Conservation (phyloP, 2,113 vertebrate genomes). For the Elachura formosa region DNA sequence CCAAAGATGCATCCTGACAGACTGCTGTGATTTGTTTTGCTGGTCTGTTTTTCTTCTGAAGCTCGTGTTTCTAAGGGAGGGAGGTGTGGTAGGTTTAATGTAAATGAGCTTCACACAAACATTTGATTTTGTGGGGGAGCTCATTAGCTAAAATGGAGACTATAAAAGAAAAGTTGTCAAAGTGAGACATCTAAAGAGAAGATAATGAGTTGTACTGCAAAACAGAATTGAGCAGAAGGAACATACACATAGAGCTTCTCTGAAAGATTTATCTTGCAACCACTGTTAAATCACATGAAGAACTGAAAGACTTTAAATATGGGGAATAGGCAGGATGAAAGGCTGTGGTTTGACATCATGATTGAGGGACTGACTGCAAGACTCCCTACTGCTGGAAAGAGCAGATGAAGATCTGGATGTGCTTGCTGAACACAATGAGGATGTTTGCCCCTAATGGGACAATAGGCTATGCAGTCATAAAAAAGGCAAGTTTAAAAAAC, state of each 20-base stretch:
- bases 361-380: not conserved
- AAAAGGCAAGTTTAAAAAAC: not conserved
- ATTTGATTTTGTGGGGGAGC: constrained; percentile 6
- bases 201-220: constrained; percentile 20
- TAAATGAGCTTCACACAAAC: not conserved
- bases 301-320: not conserved
- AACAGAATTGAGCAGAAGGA: not conserved
- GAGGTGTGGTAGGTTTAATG: not conserved
- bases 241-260: not conserved
- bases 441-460: not conserved
- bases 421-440: fast-evolving
- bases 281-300: not conserved
- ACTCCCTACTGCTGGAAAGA: not conserved
- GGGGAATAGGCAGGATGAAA: not conserved
- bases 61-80: not conserved
- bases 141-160: constrained; percentile 28
- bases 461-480: not conserved
- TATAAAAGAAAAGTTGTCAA: constrained; percentile 37
- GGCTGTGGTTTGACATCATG: not conserved
- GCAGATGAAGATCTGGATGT: not conserved
- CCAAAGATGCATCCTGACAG: not conserved
- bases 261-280: not conserved
- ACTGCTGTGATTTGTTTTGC: constrained; percentile 7
- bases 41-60: constrained; percentile 4
- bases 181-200: constrained; percentile 48